Evolutionary conservation across 2,113 vertebrate species (phyloP), one percentile per base, ranked within the genome.

Genomic region (Aptenodytes patagonicus): DNA sequence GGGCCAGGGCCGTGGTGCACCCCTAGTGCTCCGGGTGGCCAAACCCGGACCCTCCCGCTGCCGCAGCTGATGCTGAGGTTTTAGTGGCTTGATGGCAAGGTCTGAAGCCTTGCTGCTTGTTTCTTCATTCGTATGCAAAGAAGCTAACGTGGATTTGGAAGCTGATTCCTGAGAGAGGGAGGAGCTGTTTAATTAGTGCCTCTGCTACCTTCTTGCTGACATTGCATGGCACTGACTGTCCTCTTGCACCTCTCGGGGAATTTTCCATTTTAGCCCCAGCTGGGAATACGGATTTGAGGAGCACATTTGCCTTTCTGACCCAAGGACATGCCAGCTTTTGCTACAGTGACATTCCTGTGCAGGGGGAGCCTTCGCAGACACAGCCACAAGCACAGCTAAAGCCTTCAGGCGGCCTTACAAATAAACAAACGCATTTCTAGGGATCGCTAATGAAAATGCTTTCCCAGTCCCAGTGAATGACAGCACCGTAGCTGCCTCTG

Each of bases 351-450:
- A 73, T 80, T 92, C 76, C 86, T 86, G 86, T 55, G 69, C 81
- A 38, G 51, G 32, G 70, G n/a, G 16, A 88, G 69, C 66, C 81
- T 89, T 76, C 1, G 1, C 47, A 54, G 46, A 54, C 14, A 49
- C 46, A 46, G 73, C 47, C 51, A 9, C 64, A 34, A 65, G 51
- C 89, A 60, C 54, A 73, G 89, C 66, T 73, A 54, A 90, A 95
- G 49, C 84, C 79, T 93, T 89, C 71, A 81, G 79, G 42, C 2
- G 1, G 64, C 84, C 36, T 55, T 34, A 38, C 36, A 87, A 93
- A 92, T 72, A 96, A 96, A 94, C 93, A 92, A 87, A 69, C 1
- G 0, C 32, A 57, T 83, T 97, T 91, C 89, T 69, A 88, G 81
- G 94, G 73, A 83, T 68, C 4, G 2, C 78, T 87, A 85, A 83